Evolutionary conservation across 2,888 invertebrate species (phyloP).

Genomic region (Ceriagrion tenellum): DNA sequence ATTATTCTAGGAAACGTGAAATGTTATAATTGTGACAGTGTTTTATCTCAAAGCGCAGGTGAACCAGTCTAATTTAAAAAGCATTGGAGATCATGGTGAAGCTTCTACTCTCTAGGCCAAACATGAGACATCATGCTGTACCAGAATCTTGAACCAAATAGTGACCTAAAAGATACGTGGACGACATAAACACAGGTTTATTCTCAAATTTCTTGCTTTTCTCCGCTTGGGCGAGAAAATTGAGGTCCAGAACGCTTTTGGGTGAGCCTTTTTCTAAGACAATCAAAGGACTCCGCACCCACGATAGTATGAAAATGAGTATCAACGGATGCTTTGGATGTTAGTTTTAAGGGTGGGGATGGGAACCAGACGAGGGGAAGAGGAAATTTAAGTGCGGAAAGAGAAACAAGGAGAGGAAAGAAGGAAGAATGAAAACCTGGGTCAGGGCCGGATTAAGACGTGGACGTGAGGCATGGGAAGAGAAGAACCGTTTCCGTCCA

Average conservation of each 20-base stretch:
- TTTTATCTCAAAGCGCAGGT: too few relatives aligned
- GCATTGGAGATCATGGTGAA: too few relatives aligned
- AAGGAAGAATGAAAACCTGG: background rate
- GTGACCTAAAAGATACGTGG: background rate
- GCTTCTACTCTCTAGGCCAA: too few relatives aligned
- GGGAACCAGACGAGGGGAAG: background rate
- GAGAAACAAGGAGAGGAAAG: background rate
- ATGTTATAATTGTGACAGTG: too few relatives aligned
- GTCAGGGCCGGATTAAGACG: background rate
- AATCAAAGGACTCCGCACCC: conserved; percentile 5
- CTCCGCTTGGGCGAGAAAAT: background rate
- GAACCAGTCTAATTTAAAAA: too few relatives aligned
- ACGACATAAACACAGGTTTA: background rate
- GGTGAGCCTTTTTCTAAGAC: background rate
- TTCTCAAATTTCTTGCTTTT: background rate
- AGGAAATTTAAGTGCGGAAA: too few relatives aligned
- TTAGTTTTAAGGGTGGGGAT: background rate
- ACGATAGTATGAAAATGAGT: background rate
- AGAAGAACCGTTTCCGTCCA: background rate
- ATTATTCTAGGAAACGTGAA: too few relatives aligned
- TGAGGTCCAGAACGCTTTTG: too few relatives aligned
- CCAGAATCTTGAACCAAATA: background rate
- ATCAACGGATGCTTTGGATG: background rate
- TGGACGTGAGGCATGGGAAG: background rate
- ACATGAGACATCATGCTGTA: too few relatives aligned